phyloP scores from a whole-genome alignment of 2,888 invertebrate genomes.

The Heliconius ismenius region DNA sequence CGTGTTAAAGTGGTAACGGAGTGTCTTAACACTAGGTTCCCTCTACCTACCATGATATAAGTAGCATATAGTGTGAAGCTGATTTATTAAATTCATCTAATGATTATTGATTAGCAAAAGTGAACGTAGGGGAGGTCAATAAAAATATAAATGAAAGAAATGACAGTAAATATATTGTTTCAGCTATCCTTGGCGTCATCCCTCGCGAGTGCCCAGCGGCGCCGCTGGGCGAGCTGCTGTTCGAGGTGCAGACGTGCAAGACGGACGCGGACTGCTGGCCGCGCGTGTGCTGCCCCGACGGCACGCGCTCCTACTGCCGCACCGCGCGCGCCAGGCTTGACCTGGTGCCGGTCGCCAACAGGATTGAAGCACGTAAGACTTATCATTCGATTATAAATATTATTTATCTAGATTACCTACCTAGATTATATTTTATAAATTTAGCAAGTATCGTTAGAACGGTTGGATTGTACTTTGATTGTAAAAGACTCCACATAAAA shows the following conservation, averaged over 20 bases:
- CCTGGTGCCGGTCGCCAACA: conserved; percentile 83
- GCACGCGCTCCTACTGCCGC: conserved; percentile 85
- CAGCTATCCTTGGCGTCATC: conserved; percentile 85
- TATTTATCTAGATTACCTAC: background rate
- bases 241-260: conserved; percentile 86
- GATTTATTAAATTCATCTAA: background rate
- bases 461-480: no score
- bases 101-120: background rate
- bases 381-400: background rate
- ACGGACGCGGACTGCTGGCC: conserved; percentile 88
- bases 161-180: background rate
- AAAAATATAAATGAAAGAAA: background rate
- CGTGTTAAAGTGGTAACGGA: no score
- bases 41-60: no score
- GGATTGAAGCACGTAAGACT: conserved; percentile 83
- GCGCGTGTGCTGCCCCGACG: conserved; percentile 89
- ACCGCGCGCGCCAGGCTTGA: conserved; percentile 86
- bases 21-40: no score
- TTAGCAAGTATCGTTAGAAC: background rate
- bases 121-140: background rate
- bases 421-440: background rate
- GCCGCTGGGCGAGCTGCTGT: conserved; percentile 86
- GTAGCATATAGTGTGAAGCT: no score
- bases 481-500: no score
- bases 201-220: conserved; percentile 86